Evolutionary conservation across 2,888 invertebrate genomes (phyloP), one percentile per base, ranked within the genome.

Genomic region (Drosophila meridiana): DNA sequence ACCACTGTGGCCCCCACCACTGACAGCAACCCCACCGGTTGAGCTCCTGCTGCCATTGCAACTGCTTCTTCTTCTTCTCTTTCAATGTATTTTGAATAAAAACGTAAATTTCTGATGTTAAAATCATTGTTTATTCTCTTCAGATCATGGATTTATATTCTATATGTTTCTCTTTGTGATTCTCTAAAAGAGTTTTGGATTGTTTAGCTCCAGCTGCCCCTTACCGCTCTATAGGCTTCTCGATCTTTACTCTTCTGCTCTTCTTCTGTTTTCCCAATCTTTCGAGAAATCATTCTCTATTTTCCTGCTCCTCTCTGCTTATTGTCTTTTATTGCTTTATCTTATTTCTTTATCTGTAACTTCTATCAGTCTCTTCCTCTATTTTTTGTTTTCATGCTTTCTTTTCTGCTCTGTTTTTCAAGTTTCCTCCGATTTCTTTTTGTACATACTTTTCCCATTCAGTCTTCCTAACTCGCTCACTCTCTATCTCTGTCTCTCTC

Each of bases 21-120:
- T 8, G 48, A 30, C 7, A 30, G 7, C 14, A 48, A 6, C 48
- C 30, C 48, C 30, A 48, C 30, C 30, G 32, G 9, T 30, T 48
- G 48, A 20, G n/a, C 28, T 30, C 11, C 0, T 11, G 34, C 11
- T 52, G n/a, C 20, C 5, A 34, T 11, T 34, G 28, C 28, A 50
- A 5, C 50, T 32, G n/a, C 7, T n/a, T n/a, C 50, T 3, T 13
- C 34, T 13, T 36, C 4, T 30, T 36, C 28, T 48, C n/a, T 8
- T 14, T 5, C 5, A 34, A 56, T 11, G 11, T 30, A 28, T 36
- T 30, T 30, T 34, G 13, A 60, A 60, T 60, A 60, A 50, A 48
- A 32, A 28, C 13, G 7, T 20, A 13, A 42, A 58, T 14, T 34
- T 13, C 8, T 45, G 14, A 26, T 45, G 34, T 34, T 6, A 0